phyloP scores from a whole-genome alignment of 2,113 vertebrate species.

The Rhipidura dahli region DNA sequence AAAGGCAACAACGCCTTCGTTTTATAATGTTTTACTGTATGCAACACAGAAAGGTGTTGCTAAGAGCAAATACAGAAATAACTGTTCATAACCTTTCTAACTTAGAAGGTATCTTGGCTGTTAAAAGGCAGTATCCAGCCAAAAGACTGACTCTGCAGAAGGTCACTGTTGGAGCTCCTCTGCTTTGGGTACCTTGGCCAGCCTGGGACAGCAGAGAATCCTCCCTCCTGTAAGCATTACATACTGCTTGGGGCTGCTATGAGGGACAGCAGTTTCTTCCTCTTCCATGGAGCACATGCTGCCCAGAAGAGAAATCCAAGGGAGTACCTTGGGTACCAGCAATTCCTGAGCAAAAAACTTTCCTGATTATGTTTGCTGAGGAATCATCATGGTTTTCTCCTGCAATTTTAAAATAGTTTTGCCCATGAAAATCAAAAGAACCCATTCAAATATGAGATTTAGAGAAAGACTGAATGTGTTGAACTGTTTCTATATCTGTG shows the following conservation, averaged over 20 bases:
- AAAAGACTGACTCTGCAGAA: not conserved
- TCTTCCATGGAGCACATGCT: not conserved
- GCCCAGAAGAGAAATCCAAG: not conserved
- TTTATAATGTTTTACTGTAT: too few relatives aligned
- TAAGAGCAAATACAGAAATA: not conserved
- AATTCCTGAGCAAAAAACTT: not conserved
- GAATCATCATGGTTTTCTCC: not conserved
- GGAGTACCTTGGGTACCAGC: not conserved
- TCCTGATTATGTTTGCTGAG: not conserved
- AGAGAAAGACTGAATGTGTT: not conserved
- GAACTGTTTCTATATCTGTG: not conserved
- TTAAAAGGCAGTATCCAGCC: not conserved
- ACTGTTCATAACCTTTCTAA: not conserved
- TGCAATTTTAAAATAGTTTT: not conserved
- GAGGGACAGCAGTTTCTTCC: not conserved
- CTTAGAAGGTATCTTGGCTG: not conserved
- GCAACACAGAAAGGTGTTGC: not conserved
- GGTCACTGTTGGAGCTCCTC: not conserved
- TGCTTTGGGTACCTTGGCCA: not conserved
- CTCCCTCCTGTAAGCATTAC: not conserved
- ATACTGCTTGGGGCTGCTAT: not conserved
- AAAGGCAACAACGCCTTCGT: too few relatives aligned
- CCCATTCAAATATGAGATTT: not conserved
- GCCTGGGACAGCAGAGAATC: not conserved
- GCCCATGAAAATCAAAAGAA: not conserved